These are phyloP conservation scores for Florisuga fusca DNA, from an alignment of 2,797 vertebrate species.

Conservation along the genomic window DNA sequence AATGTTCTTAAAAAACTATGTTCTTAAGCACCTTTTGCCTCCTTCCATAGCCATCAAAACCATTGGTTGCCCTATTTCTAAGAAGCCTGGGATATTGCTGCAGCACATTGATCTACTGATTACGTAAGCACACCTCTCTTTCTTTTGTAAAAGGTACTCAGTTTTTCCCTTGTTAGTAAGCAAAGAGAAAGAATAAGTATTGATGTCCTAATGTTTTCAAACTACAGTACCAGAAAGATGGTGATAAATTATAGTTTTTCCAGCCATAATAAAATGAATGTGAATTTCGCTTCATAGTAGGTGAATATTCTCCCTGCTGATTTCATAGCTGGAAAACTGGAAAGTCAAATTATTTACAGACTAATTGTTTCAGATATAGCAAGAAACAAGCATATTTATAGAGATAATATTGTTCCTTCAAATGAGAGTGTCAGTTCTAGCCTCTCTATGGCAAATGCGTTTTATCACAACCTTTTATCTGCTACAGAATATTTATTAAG, in stretches of 20 bases:
- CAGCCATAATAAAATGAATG: neutral
- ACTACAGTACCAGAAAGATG: neutral
- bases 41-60: neutral
- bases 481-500: neutral
- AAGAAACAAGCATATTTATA: neutral
- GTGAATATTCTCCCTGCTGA: neutral
- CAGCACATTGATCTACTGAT: neutral
- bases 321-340: neutral
- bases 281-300: neutral
- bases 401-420: neutral
- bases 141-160: neutral
- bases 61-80: neutral
- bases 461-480: neutral
- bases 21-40: neutral
- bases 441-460: neutral
- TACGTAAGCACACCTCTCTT: neutral
- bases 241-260: neutral
- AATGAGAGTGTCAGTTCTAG: neutral
- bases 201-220: neutral
- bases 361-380: neutral
- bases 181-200: neutral
- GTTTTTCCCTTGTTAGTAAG: neutral
- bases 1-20: neutral
- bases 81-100: neutral
- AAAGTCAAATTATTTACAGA: neutral